Percentiles rank a stretch among this genome's conserved stretches.
These are phyloP conservation scores for Pipra filicauda DNA, from an alignment of 2,113 vertebrate species.

Conservation along the genomic window DNA sequence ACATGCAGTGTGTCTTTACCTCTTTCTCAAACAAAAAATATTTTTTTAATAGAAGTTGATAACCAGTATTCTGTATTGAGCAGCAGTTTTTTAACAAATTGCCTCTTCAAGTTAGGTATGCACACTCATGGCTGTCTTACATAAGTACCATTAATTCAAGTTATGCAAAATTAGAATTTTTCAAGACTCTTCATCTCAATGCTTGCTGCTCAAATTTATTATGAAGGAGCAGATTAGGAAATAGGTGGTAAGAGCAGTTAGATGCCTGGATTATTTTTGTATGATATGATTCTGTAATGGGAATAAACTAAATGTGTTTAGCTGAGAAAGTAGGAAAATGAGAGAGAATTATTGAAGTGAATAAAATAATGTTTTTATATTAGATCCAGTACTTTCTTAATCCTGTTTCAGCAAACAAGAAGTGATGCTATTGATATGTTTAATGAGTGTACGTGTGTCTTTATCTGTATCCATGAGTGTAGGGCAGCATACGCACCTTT, in stretches of 20 bases:
- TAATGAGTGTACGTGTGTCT: background rate
- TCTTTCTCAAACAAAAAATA: background rate
- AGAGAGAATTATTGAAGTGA: background rate
- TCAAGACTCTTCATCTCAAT: background rate
- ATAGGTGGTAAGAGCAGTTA: background rate
- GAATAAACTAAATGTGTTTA: background rate
- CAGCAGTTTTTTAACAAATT: background rate
- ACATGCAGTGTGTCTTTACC: background rate
- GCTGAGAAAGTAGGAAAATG: background rate
- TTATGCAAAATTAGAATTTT: background rate
- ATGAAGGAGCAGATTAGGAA: background rate
- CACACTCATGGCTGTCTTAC: background rate
- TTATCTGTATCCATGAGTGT: rapidly evolving
- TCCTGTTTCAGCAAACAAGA: background rate
- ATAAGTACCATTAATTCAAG: background rate
- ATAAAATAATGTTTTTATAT: background rate
- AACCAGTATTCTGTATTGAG: background rate
- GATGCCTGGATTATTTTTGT: background rate
- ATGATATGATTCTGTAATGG: background rate
- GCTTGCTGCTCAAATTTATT: background rate
- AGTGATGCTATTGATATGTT: background rate
- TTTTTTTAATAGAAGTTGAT: background rate
- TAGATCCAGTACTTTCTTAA: background rate
- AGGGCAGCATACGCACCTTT: background rate
- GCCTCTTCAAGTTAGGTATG: background rate